Conservation (phyloP, 64 coral and sea anemone species). For the Stichodactyla helianthus region DNA sequence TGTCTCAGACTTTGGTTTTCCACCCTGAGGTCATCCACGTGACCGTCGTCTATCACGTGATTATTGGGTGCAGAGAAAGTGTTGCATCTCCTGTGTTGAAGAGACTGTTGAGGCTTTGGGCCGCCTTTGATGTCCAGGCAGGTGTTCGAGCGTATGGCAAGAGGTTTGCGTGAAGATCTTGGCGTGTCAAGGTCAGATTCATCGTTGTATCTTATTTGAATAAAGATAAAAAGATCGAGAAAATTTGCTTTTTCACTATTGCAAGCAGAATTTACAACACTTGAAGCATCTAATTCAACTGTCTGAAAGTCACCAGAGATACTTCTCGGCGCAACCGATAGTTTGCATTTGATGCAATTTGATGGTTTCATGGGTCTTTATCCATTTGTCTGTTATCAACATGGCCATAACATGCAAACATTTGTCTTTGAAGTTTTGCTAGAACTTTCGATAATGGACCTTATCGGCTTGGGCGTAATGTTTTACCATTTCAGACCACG, state of each 20-base stretch:
- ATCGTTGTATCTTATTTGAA: not conserved
- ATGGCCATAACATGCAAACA: too few relatives aligned
- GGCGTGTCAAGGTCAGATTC: not conserved
- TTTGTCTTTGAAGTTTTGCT: too few relatives aligned
- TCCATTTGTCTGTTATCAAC: too few relatives aligned
- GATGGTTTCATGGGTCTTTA: too few relatives aligned
- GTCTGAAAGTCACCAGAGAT: too few relatives aligned
- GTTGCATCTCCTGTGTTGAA: conserved; percentile 5
- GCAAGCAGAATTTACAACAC: not conserved
- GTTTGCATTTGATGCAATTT: too few relatives aligned
- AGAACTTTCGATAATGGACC: too few relatives aligned
- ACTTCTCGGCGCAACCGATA: too few relatives aligned
- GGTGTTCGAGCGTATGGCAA: conserved; percentile 7
- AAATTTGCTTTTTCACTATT: not conserved
- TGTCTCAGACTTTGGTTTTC: conserved; percentile 54
- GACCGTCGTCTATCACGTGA: not conserved
- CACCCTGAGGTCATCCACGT: conserved; percentile 33
- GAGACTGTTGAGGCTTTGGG: not conserved
- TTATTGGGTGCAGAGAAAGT: not conserved
- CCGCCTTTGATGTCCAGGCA: not conserved
- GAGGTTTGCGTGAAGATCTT: not conserved
- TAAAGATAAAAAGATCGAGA: not conserved
- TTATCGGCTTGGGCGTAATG: too few relatives aligned
- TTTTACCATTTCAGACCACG: too few relatives aligned
- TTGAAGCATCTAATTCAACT: too few relatives aligned